Evolutionary conservation across 1,140 invertebrate species (phyloP), one percentile per base, ranked within the genome.

Genomic region (Conus ventricosus): DNA sequence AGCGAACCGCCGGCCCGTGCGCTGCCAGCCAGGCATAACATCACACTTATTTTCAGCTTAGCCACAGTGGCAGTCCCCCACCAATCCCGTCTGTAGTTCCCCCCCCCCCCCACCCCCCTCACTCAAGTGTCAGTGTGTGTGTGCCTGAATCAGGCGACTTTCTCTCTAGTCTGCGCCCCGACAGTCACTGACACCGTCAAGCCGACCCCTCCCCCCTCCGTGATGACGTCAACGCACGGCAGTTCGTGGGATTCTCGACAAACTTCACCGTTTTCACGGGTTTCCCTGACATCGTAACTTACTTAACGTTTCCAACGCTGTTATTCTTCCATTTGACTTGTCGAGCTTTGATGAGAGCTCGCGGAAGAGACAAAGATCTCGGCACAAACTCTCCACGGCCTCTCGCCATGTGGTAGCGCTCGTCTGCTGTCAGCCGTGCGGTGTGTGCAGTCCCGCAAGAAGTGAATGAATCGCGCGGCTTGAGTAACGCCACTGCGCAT

Each of bases 401-500:
- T 63, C 55, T 84, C 60, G 23, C 54, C 57, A 60, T 84, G 82
- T 84, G 82, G 82, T 63, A 25, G 11, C 53, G 25, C 39, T 87
- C 57, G 57, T 87, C 85, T 87, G 75, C 85, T 87, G 27, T 17
- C 55, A 15, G 81, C 15, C 25, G 23, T 15, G 84, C 55, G 27
- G 55, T 63, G 27, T 67, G 57, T 17, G 27, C 67, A 23, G 39
- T 27, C 27, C 39, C 20, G 63, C 25, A 8, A 4, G 23, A 80
- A 54, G 11, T 87, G 85, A 87, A 80, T 87, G 85, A 87, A 87
- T 87, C 85, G 85, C 85, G 67, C 85, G 63, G 71, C 71, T 75
- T 51, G 57, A 75, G 63, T 75, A 67, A 55, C 71, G 71, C 71
- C 84, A 51, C 75, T 75, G 85, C 85, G 85, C 85, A 87, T 87